These are phyloP conservation scores for Festucalex cinctus DNA, from an alignment of 2,113 vertebrate genomes.

Conservation along the genomic window DNA sequence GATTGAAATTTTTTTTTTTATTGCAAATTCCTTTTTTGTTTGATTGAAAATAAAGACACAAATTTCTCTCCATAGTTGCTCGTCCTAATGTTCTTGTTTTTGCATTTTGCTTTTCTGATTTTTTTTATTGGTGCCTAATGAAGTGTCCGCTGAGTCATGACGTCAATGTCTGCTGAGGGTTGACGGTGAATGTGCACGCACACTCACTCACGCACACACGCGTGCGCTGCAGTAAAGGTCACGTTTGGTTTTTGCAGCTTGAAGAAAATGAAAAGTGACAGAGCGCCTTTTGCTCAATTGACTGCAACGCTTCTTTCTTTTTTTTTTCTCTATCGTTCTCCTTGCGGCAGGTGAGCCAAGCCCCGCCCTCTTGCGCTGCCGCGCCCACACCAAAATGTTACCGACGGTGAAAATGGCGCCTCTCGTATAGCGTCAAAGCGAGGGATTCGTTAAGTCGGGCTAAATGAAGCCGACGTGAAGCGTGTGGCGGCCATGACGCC, in stretches of 20 bases:
- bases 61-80: too few species aligned
- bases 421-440: neutral
- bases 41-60: too few species aligned
- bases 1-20: too few species aligned
- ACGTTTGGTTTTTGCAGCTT: constrained; percentile 10
- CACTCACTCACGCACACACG: neutral
- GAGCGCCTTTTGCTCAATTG: neutral
- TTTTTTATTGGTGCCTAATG: neutral
- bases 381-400: neutral
- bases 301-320: neutral
- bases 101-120: neutral
- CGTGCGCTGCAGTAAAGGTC: constrained; percentile 38
- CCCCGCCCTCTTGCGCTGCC: neutral
- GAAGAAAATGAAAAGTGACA: constrained; percentile 14
- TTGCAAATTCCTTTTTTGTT: too few species aligned
- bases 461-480: neutral
- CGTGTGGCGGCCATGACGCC: neutral
- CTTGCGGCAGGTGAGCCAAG: neutral
- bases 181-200: neutral
- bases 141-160: neutral
- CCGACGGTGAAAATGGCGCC: neutral
- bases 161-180: neutral
- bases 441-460: neutral
- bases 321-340: neutral
- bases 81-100: neutral